Evolutionary conservation across 2,888 invertebrate genomes (phyloP).

Genomic region (Deilephila porcellus): DNA sequence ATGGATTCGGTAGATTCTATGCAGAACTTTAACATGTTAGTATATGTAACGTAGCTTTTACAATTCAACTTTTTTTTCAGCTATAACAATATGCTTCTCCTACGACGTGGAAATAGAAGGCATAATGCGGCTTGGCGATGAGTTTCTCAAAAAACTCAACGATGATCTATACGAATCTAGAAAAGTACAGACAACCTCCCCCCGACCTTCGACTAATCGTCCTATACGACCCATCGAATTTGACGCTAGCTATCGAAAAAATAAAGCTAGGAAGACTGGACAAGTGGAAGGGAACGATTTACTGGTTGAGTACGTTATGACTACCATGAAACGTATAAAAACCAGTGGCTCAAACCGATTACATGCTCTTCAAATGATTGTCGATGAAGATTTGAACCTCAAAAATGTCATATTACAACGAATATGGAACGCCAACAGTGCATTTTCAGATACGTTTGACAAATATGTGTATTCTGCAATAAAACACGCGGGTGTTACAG

Average conservation of each 20-base stretch:
- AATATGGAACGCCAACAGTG: not conserved
- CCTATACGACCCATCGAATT: not conserved
- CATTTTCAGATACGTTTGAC: not conserved
- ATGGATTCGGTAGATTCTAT: not conserved
- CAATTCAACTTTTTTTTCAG: not conserved
- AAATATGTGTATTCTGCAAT: not conserved
- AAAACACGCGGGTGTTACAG: not conserved
- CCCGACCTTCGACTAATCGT: too few species aligned
- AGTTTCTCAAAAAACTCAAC: constrained; percentile 20
- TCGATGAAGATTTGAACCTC: not conserved
- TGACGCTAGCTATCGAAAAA: not conserved
- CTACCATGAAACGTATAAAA: not conserved
- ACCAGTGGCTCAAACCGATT: not conserved
- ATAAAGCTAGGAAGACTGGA: not conserved
- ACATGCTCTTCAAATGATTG: not conserved
- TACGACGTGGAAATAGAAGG: constrained; percentile 40
- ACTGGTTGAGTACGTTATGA: not conserved
- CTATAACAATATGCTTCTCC: constrained; percentile 28
- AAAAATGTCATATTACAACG: not conserved
- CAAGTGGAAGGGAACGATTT: not conserved
- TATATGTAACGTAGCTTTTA: too few species aligned
- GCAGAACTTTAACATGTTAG: too few species aligned
- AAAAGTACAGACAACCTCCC: not conserved
- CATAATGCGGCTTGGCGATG: constrained; percentile 29
- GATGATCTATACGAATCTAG: not conserved